Evolutionary conservation across 2,797 vertebrate species (phyloP).

Genomic region (Onychomys leucogaster): DNA sequence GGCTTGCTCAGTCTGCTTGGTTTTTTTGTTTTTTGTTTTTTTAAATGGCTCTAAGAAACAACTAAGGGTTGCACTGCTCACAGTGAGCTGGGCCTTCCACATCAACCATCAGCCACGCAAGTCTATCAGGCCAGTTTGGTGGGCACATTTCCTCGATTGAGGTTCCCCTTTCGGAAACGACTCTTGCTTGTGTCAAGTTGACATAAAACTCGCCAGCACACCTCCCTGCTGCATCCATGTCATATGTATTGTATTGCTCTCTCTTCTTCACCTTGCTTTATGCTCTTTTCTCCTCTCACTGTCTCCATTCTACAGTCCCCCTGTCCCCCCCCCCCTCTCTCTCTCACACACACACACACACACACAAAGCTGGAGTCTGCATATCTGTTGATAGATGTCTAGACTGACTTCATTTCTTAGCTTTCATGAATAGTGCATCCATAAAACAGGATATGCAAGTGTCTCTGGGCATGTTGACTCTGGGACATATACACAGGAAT

Average conservation of each 20-base stretch:
- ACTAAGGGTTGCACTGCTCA: background rate
- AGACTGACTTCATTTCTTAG: too few relatives aligned
- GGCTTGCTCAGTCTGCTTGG: background rate
- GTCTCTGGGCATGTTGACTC: too few relatives aligned
- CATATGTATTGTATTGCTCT: background rate
- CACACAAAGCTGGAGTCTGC: too few relatives aligned
- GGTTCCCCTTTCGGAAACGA: background rate
- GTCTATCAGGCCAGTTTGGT: background rate
- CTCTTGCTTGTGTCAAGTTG: background rate
- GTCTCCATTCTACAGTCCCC: background rate
- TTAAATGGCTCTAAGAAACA: too few relatives aligned
- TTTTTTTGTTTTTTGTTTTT: background rate
- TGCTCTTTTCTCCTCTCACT: background rate
- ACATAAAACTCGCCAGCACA: background rate
- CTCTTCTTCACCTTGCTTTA: background rate
- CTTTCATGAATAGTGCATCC: too few relatives aligned
- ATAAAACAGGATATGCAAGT: too few relatives aligned
- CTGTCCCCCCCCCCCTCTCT: too few relatives aligned
- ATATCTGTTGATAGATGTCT: too few relatives aligned
- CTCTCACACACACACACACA: too few relatives aligned
- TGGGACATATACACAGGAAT: too few relatives aligned
- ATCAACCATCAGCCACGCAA: accelerated
- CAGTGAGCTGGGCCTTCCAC: background rate
- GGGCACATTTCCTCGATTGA: background rate
- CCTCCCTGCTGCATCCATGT: background rate